Evolutionary conservation across 2,113 vertebrate genomes (phyloP).

Genomic region (Aptenodytes patagonicus): DNA sequence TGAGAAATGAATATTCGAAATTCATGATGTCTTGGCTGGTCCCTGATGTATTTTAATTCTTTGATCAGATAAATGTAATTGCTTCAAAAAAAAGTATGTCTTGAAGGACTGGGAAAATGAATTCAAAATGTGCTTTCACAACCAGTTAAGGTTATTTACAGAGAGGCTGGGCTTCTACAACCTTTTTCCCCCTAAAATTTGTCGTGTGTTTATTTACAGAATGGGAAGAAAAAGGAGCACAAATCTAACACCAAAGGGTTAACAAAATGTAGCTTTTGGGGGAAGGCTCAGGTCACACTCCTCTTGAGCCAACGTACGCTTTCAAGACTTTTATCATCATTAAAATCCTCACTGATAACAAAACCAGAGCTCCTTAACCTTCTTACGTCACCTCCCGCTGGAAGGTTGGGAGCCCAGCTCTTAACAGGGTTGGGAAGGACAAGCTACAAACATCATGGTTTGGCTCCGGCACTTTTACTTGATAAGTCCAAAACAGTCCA

Average conservation of each 20-base stretch:
- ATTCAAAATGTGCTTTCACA: slow-evolving; percentile 48
- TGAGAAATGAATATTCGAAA: slow-evolving; percentile 7
- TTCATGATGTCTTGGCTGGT: not conserved
- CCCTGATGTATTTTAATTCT: not conserved
- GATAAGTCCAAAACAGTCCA: slow-evolving; percentile 64
- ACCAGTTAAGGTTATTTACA: slow-evolving; percentile 23
- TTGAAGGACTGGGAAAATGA: slow-evolving; percentile 17
- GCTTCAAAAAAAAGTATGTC: not conserved
- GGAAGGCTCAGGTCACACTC: not conserved
- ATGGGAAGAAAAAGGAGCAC: not conserved
- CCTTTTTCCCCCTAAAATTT: not conserved
- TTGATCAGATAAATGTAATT: slow-evolving; percentile 41
- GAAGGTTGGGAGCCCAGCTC: not conserved
- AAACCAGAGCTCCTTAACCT: not conserved
- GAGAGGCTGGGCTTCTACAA: not conserved
- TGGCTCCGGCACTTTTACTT: slow-evolving; percentile 60
- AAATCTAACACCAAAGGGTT: not conserved
- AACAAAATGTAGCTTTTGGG: not conserved
- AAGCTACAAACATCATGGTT: not conserved
- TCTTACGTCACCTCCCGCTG: not conserved
- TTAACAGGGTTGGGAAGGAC: not conserved
- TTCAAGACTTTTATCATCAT: not conserved
- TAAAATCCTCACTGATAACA: not conserved
- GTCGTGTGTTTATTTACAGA: not conserved
- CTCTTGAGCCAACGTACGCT: not conserved